Base-by-base conservation (phyloP, 1,140 invertebrate species). In the Dendrolimus punctatus region DNA sequence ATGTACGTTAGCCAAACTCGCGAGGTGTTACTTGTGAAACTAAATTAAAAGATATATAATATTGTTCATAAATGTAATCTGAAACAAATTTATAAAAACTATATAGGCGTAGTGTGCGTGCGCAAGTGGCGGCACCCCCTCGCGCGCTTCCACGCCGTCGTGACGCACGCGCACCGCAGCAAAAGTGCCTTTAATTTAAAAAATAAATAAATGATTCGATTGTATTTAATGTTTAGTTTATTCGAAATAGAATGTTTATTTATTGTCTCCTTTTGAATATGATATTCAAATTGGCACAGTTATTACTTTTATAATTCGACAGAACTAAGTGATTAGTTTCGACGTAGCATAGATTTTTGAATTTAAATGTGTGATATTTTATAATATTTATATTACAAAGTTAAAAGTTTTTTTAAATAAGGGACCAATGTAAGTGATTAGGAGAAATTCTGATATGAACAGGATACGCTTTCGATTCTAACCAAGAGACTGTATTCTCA, bases 301-400 rank as follows among this genome's bases (percentile, higher is more conserved):
- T 83, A 85, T 74, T 79, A 79, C 68, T 80, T 85, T 81, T 81
- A 75, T 84, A 82, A 78, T 83, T 79, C 76, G 79, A 83, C 80
- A 78, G 71, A 81, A 53, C 76, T 80, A 80, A 51, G 72, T 73
- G 71, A 77, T 78, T 79, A 79, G 79, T 80, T 80, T 83, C 76
- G 74, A 83, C 57, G 63, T 84, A 84, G 80, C 57, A 74, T 83
- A 79, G 73, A 73, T 79, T 73, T 73, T 80, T 83, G 78, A 86
- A 83, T 85, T 81, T 80, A 84, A 86, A 81, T 23, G 80, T 84
- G 83, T 86, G 83, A 86, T 86, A 86, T 85, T 86, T 84, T 83
- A 79, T 85, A 82, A 80, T 85, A 84, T 84, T 84, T 83, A 84
- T 86, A 77, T 82, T 80, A 82, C 72, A 85, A 85, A 85, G 80